Base-by-base conservation (phyloP, 1,140 invertebrate genomes). In the Cryptotermes secundus region DNA sequence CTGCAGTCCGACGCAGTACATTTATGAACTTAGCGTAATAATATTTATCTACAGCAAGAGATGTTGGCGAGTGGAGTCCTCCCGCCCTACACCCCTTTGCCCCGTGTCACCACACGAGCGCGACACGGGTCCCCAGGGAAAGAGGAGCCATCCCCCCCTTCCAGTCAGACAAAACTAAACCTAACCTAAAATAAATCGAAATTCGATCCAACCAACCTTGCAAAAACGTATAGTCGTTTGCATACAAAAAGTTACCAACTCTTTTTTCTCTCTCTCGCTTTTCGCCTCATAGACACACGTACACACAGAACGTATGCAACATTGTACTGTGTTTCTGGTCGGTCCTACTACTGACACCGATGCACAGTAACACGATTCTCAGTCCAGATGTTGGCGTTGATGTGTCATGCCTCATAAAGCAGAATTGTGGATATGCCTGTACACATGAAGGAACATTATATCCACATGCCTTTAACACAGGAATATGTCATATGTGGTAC, bases 171-270 rank as follows among this genome's bases (percentile, higher is more conserved):
- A 31, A 72, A 72, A 72, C 59, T 72, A 72, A 72, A 72, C 59
- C 59, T 72, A 72, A 72, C 59, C 59, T 72, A 72, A 72, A 72
- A 72, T 72, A 72, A 72, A 72, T 72, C 59, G 59, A 72, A 72
- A 72, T 72, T 26, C 59, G 59, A 72, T 72, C 59, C 59, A 72
- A 72, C 59, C 59, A 72, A 72, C 59, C 59, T 72, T 72, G 59
- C 59, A 72, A 72, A 72, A 72, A 72, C 59, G 59, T 72, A 72
- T n/a, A 72, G 59, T 72, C 59, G 59, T 72, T 72, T 3, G 59
- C 59, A 72, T 31, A 72, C 3, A 9, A 72, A 72, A 72, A 72
- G 59, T 72, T 31, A n/a, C 26, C 3, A 72, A 72, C 59, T 72
- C 4, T n/a, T 72, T n/a, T 72, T 3, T 72, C 0, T 72, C 1